Conservation (phyloP, 2,113 vertebrate species). For the Typhlomys cinereus region DNA sequence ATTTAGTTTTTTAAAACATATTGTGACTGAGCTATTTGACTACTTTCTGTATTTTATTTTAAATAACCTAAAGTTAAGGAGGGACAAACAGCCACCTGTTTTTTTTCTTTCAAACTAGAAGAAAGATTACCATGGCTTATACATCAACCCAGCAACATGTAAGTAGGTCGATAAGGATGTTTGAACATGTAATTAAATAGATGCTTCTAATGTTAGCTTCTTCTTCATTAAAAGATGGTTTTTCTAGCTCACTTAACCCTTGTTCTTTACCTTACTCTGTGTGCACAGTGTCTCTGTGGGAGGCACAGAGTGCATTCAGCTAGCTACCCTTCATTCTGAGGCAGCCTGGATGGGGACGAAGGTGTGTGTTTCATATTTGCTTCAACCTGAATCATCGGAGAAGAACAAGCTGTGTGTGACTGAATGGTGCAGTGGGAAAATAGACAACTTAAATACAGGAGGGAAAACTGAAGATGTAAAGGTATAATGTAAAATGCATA, state of each 20-base stretch:
- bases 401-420: not conserved
- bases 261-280: constrained; percentile 8
- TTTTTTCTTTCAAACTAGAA: constrained; percentile 32
- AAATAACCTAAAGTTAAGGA: not conserved
- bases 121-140: not conserved
- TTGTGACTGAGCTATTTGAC: not conserved
- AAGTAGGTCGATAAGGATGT: constrained; percentile 63
- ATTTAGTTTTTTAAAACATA: not conserved
- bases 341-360: not conserved
- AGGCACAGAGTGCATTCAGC: not conserved
- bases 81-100: not conserved
- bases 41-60: constrained; percentile 16
- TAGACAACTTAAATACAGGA: not conserved
- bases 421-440: not conserved
- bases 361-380: not conserved
- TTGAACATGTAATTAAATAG: constrained; percentile 64
- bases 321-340: not conserved
- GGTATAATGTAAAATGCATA: not conserved
- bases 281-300: not conserved
- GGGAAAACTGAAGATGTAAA: not conserved
- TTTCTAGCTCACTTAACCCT: constrained; percentile 58
- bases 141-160: constrained; percentile 60
- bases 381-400: not conserved
- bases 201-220: constrained; percentile 51
- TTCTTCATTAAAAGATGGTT: constrained; percentile 59